Evolutionary conservation across 2,113 vertebrate genomes (phyloP), one percentile per base, ranked within the genome.

Genomic region (Glaucidium brasilianum): DNA sequence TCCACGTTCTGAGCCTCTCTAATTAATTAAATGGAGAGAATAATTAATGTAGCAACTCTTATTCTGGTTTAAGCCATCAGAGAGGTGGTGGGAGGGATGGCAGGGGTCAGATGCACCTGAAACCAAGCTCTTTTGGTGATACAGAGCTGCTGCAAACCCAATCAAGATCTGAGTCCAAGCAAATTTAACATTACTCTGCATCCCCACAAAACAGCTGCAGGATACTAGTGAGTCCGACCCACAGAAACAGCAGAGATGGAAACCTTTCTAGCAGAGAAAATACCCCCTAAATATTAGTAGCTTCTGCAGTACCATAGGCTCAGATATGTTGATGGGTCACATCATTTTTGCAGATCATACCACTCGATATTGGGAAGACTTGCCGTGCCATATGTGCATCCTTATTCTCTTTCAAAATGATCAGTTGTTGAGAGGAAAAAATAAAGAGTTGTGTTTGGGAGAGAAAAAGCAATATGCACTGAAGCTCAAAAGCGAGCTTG

Each of bases 21-120:
- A 85, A 95, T 96, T 96, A 96, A 96, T 94, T 85, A 64, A 90
- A 69, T 90, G 25, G 53, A 76, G 58, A 64, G 21, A 88, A 96
- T 95, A 96, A 97, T 97, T 95, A 96, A 85, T 5, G 3, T 49
- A 79, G 58, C 86, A 58, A 63, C 77, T 91, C 66, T 73, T 67
- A 69, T 20, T 72, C 83, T 75, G 45, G 27, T 75, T 89, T 69
- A 86, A 69, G 56, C 60, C 43, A 12, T 64, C 34, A 32, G 85
- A 91, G 69, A 10, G 71, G 39, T 14, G 35, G 52, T 75, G 53
- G 68, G 41, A 79, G 50, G 34, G 47, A 27, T 45, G 34, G 29
- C 0, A 0, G 16, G 53, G 66, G 32, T 37, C 17, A 77, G 50
- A 56, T 18, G 29, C 58, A 68, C 73, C 91, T 72, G 17, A 55